Conservation (phyloP, 2,888 invertebrate species). For the Salpingus planirostris region DNA sequence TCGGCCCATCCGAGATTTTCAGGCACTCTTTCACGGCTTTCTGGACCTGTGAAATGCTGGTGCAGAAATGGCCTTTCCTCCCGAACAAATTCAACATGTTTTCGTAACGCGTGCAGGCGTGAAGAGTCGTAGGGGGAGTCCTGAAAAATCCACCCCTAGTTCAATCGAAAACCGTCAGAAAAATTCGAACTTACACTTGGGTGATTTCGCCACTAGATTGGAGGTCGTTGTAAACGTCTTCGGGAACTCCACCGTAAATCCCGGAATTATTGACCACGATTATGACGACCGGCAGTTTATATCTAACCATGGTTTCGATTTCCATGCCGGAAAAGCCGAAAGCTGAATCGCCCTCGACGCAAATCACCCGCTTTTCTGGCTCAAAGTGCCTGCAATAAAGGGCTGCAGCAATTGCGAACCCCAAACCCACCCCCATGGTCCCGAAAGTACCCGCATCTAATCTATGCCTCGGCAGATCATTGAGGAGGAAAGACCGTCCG, state of each 20-base stretch:
- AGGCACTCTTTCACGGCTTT: constrained; percentile 60
- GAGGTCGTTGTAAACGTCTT: constrained; percentile 62
- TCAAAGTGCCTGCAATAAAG: constrained; percentile 76
- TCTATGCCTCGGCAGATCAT: constrained; percentile 74
- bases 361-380: constrained; percentile 76
- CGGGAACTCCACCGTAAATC: constrained; percentile 81
- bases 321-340: constrained; percentile 99
- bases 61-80: constrained; percentile 69
- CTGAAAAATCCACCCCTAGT: constrained; percentile 43
- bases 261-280: constrained; percentile 94
- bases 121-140: constrained; percentile 75
- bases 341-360: constrained; percentile 94
- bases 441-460: constrained; percentile 96
- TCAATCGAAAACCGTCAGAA: background rate
- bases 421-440: constrained; percentile 93
- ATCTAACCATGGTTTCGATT: constrained; percentile 91
- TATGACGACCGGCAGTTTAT: constrained; percentile 82
- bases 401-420: constrained; percentile 88
- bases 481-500: constrained; percentile 80
- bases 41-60: constrained; percentile 67
- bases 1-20: constrained; percentile 62
- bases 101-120: constrained; percentile 76
- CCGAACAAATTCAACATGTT: constrained; percentile 84
- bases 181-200: constrained; percentile 63
- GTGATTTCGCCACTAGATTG: constrained; percentile 62